phyloP scores from a whole-genome alignment of 2,888 invertebrate genomes.

The Neoitamus cyanurus region DNA sequence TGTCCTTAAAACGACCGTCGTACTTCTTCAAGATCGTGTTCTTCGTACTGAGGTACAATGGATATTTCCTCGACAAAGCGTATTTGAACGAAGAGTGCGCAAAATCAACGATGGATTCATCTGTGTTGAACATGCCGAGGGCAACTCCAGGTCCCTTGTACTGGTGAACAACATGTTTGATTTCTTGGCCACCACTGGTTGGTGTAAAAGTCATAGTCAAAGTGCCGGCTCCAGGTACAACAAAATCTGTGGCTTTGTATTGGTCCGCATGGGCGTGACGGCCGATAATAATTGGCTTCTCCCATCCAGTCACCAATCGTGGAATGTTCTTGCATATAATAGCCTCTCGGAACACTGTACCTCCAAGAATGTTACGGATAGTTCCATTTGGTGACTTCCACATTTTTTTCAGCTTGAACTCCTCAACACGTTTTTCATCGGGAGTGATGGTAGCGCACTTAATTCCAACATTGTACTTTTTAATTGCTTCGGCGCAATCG shows the following conservation, averaged over 20 bases:
- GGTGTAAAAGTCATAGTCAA: conserved; percentile 87
- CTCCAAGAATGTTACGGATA: conserved; percentile 87
- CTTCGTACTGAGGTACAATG: conserved; percentile 94
- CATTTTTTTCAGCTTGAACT: conserved; percentile 88
- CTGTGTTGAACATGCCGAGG: conserved; percentile 96
- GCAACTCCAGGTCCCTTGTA: conserved; percentile 92
- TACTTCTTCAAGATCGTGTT: conserved; percentile 97
- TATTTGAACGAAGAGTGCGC: conserved; percentile 95
- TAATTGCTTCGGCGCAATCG: conserved; percentile 96
- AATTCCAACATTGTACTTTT: conserved; percentile 97
- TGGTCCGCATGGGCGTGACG: conserved; percentile 99
- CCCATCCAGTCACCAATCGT: conserved; percentile 93
- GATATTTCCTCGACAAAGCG: conserved; percentile 86
- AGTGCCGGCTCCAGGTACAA: conserved; percentile 91
- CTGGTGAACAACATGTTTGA: conserved; percentile 82
- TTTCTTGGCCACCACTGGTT: conserved; percentile 69
- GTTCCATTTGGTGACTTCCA: conserved; percentile 93
- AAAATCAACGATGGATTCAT: conserved; percentile 91
- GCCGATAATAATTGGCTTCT: conserved; percentile 96
- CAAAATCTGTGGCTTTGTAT: conserved; percentile 96
- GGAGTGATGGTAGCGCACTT: conserved; percentile 99
- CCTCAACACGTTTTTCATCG: conserved; percentile 94
- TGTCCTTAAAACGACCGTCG: conserved; percentile 96
- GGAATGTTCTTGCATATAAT: conserved; percentile 95
- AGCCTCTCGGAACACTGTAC: conserved; percentile 80